phyloP scores from a whole-genome alignment of 2,888 invertebrate genomes.

The Odontothrips loti region DNA sequence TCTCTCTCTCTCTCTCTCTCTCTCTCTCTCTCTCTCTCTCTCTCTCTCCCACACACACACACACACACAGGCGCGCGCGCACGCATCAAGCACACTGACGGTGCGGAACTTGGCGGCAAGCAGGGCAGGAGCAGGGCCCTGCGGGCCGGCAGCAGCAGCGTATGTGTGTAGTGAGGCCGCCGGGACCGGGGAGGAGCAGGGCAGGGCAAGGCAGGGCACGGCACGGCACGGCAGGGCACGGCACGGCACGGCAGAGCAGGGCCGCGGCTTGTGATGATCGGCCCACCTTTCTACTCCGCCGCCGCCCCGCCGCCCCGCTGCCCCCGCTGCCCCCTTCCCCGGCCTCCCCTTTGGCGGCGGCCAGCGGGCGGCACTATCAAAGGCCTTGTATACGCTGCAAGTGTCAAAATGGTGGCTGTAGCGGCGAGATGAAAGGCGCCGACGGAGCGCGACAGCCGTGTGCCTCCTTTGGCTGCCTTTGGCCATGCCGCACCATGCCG shows the following conservation, averaged over 20 bases:
- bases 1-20: too few relatives aligned
- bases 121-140: background rate
- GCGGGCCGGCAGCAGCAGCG: background rate
- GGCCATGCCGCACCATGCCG: background rate
- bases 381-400: constrained; percentile 26
- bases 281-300: constrained; percentile 23
- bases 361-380: constrained; percentile 25
- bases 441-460: constrained; percentile 16
- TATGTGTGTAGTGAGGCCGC: too few relatives aligned
- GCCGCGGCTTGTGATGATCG: background rate
- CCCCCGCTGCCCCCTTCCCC: background rate
- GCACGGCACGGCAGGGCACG: too few relatives aligned
- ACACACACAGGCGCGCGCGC: too few relatives aligned
- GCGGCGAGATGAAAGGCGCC: constrained; percentile 23
- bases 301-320: background rate
- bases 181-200: too few relatives aligned
- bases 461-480: constrained; percentile 17
- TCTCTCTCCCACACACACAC: background rate
- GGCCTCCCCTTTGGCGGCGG: constrained; percentile 20
- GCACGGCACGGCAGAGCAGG: background rate
- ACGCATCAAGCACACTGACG: background rate
- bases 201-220: too few relatives aligned
- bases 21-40: background rate
- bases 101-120: background rate
- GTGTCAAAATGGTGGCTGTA: constrained; percentile 24